These are phyloP conservation scores for Lasiommata megera DNA, from an alignment of 2,888 invertebrate genomes.

Conservation along the genomic window DNA sequence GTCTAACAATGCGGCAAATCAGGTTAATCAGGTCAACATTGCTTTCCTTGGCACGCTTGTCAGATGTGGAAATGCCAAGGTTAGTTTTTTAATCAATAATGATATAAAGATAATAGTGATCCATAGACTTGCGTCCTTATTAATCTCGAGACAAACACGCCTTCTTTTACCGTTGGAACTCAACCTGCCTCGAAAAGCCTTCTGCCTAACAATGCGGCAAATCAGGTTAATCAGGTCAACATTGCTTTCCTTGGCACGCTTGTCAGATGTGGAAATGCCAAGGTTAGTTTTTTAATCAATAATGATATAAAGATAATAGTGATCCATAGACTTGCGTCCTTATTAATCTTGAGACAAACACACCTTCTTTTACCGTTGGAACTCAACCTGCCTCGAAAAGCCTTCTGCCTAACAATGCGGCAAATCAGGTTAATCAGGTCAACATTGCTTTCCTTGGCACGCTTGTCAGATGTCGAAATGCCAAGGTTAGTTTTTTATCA, in stretches of 20 bases:
- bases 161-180: slow-evolving; percentile 99
- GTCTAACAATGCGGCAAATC: slow-evolving; percentile 44
- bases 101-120: too few species aligned
- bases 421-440: too few species aligned
- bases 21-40: slow-evolving; percentile 83
- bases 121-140: too few species aligned
- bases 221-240: too few species aligned
- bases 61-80: slow-evolving; percentile 97
- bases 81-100: slow-evolving; percentile 52
- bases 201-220: slow-evolving; percentile 46
- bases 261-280: slow-evolving; percentile 96
- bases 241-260: too few species aligned
- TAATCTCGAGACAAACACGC: slow-evolving; percentile 84
- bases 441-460: too few species aligned
- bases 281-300: too few species aligned
- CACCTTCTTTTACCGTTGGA: slow-evolving; percentile 99
- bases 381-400: slow-evolving; percentile 96
- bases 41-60: too few species aligned
- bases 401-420: slow-evolving; percentile 65
- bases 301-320: too few species aligned
- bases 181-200: slow-evolving; percentile 94
- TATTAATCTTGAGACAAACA: slow-evolving; percentile 76
- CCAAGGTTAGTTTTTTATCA: slow-evolving; percentile 92
- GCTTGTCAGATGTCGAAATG: slow-evolving; percentile 96
- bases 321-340: too few species aligned